phyloP scores from a whole-genome alignment of 2,113 vertebrate species.

The Platysteira castanea region DNA sequence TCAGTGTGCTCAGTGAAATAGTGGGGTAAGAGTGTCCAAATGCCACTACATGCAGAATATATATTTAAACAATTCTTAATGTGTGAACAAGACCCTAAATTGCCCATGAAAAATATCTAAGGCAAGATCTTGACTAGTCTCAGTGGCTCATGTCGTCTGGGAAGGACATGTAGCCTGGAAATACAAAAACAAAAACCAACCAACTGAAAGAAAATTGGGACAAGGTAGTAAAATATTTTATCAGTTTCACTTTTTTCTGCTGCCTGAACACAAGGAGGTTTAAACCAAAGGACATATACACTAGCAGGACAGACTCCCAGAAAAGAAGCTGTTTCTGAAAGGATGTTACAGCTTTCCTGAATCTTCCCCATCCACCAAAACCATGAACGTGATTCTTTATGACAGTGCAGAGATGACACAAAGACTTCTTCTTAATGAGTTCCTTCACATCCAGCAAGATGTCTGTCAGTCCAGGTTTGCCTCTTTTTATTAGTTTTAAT shows the following conservation, averaged over 20 bases:
- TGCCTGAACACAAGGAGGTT: not conserved
- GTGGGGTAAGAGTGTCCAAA: not conserved
- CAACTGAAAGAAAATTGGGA: rapidly evolving
- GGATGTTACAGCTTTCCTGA: not conserved
- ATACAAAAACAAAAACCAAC: not conserved
- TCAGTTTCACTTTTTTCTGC: not conserved
- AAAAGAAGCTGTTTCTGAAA: not conserved
- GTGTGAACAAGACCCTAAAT: rapidly evolving
- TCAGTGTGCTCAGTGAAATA: not conserved
- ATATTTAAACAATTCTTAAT: not conserved
- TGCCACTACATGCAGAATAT: not conserved
- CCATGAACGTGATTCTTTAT: not conserved
- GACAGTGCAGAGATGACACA: not conserved
- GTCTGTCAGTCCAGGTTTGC: rapidly evolving
- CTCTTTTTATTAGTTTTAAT: not conserved
- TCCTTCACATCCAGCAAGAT: not conserved
- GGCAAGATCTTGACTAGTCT: not conserved
- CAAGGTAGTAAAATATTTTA: not conserved
- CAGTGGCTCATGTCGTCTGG: not conserved
- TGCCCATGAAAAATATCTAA: not conserved
- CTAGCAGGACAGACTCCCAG: rapidly evolving
- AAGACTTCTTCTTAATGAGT: not conserved
- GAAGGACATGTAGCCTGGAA: not conserved
- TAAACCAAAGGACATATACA: not conserved
- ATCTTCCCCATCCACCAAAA: not conserved